These are phyloP conservation scores for Lepidocolaptes lacrymiger DNA, from an alignment of 2,797 vertebrate species.

Conservation along the genomic window DNA sequence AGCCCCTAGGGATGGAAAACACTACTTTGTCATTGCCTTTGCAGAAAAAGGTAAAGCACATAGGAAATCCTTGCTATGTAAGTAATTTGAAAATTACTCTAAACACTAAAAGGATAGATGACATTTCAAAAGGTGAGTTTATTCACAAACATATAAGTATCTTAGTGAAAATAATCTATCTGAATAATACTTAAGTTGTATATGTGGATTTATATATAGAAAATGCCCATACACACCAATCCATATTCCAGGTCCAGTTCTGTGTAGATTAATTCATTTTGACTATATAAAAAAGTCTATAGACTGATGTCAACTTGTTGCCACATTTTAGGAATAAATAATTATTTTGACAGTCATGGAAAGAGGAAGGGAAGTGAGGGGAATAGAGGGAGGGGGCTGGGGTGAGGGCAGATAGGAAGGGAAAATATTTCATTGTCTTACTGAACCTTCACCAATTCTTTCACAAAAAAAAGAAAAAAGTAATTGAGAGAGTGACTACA, in stretches of 20 bases:
- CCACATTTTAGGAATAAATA: neutral
- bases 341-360: neutral
- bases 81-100: neutral
- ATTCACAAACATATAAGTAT: neutral
- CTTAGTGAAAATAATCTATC: neutral
- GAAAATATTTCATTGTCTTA: neutral
- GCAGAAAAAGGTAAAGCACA: neutral
- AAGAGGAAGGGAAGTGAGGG: neutral
- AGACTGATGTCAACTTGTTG: neutral
- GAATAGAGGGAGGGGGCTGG: neutral
- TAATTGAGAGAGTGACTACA: neutral
- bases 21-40: neutral
- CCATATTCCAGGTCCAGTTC: neutral
- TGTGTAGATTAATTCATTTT: neutral
- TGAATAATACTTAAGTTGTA: neutral
- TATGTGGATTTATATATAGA: neutral
- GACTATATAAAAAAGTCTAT: neutral
- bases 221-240: neutral
- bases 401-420: neutral
- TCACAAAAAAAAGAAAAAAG: neutral
- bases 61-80: neutral
- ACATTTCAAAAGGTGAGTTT: neutral
- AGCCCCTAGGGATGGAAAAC: neutral
- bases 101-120: neutral
- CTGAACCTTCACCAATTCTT: neutral